Evolutionary conservation across 2,113 vertebrate genomes (phyloP), one percentile per base, ranked within the genome.

Genomic region (Nerophis ophidion): DNA sequence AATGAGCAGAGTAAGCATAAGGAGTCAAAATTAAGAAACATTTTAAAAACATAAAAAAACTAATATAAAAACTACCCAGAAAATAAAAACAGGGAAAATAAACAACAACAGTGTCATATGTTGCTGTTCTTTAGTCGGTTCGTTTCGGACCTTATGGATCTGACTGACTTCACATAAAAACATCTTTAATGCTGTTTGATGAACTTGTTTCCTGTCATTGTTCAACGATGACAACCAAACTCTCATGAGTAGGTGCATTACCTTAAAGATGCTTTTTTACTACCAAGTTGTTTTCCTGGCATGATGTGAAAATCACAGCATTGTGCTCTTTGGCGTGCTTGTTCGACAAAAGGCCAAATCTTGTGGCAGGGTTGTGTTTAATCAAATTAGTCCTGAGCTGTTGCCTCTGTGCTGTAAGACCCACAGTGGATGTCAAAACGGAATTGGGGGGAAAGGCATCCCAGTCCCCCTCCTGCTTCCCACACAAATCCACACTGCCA

Each of bases 381-480:
- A 83, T 82, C 70, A 63, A 79, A 87, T 84, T 77, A 78, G 61
- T 74, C 63, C 63, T 60, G 63, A 69, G 71, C 60, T 60, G 53
- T 69, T 75, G 55, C 58, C 47, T 53, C 66, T 65, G 6, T 63
- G 38, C 16, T 40, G 35, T 49, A 46, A 61, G 61, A 64, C 33
- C 68, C 57, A 47, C 59, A 51, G 46, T 48, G 71, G 71, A 74
- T 79, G 81, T 75, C 58, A 66, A 50, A 42, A 77, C 38, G 71
- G 66, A 72, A 66, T 6, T 12, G 56, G 19, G 42, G 54, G 8
- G 48, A 61, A 47, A 70, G 61, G 50, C 50, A 60, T 26, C 44
- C 40, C 34, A 46, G 52, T 16, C 55, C 67, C 55, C 48, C 49
- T 11, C 44, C 46, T 7, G 15, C 42, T 45, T 52, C 48, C 45